Conservation (phyloP, 2,797 vertebrate genomes). For the Adelosebastes latens region DNA sequence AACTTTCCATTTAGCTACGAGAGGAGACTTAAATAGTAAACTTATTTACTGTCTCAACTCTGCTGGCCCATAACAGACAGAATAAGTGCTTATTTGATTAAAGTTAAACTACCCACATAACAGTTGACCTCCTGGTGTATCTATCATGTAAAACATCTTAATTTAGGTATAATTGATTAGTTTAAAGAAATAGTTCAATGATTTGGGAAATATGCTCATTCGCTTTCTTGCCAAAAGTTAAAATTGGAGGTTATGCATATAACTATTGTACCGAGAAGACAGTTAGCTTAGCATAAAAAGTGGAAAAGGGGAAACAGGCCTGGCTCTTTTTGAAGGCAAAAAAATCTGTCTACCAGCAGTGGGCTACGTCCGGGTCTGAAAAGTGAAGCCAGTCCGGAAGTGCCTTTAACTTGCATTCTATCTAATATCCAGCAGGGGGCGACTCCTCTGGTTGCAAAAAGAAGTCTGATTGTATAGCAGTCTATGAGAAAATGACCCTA, state of each 20-base stretch:
- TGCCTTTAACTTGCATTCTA: no score
- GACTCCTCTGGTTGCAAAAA: no score
- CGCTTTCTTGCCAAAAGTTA: background rate
- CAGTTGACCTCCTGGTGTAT: slow-evolving; percentile 17
- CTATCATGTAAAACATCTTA: slow-evolving; percentile 35
- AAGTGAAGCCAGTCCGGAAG: no score
- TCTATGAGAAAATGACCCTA: no score
- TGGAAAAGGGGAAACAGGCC: background rate
- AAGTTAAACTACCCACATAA: slow-evolving; percentile 2
- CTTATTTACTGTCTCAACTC: slow-evolving; percentile 13
- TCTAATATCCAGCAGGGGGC: no score
- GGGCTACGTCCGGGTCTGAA: no score
- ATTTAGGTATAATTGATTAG: background rate
- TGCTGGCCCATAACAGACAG: slow-evolving; percentile 19
- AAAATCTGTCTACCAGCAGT: no score
- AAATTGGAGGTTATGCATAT: background rate
- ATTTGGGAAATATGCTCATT: background rate
- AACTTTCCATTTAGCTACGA: slow-evolving; percentile 46
- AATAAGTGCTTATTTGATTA: slow-evolving; percentile 39
- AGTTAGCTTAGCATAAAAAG: background rate
- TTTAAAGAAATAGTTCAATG: slow-evolving; percentile 16
- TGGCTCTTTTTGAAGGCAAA: no score
- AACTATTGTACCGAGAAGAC: background rate
- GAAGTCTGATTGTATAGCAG: no score
- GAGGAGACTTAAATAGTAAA: slow-evolving; percentile 36